Percentiles rank a stretch among this genome's conserved stretches.
Evolutionary conservation across 2,113 vertebrate genomes (phyloP).

Genomic region (Chitala chitala): DNA sequence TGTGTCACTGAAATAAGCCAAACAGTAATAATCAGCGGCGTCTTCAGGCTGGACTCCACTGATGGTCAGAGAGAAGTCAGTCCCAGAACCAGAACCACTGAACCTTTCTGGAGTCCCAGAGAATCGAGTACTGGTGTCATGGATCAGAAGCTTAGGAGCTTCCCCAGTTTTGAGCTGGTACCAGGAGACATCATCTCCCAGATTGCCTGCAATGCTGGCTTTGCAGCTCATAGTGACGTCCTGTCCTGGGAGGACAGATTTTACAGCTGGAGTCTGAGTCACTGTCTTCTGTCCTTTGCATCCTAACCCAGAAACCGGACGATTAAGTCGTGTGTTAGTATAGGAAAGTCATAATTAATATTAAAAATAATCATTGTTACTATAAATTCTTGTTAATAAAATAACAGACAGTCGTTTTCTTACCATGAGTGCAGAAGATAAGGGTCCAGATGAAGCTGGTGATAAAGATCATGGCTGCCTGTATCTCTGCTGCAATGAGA

Average conservation of each 20-base stretch:
- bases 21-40: conserved; percentile 46
- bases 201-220: not conserved
- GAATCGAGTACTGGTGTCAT: fast-evolving
- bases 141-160: conserved; percentile 46
- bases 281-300: not conserved
- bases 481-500: too few relatives aligned
- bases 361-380: too few relatives aligned
- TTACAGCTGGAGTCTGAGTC: not conserved
- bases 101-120: conserved; percentile 40
- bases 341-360: too few relatives aligned
- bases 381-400: too few relatives aligned
- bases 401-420: too few relatives aligned
- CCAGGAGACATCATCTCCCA: conserved; percentile 25
- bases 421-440: too few relatives aligned
- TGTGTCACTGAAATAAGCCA: fast-evolving
- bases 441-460: too few relatives aligned
- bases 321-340: too few relatives aligned
- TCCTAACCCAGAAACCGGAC: not conserved
- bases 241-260: not conserved
- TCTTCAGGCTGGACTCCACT: too few relatives aligned
- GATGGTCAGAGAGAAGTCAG: conserved; percentile 43
- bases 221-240: conserved; percentile 39
- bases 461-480: too few relatives aligned
- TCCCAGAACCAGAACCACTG: conserved; percentile 36
- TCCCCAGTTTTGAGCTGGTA: conserved; percentile 49